phyloP scores from a whole-genome alignment of 2,797 vertebrate genomes.

The Meda fulgida region DNA sequence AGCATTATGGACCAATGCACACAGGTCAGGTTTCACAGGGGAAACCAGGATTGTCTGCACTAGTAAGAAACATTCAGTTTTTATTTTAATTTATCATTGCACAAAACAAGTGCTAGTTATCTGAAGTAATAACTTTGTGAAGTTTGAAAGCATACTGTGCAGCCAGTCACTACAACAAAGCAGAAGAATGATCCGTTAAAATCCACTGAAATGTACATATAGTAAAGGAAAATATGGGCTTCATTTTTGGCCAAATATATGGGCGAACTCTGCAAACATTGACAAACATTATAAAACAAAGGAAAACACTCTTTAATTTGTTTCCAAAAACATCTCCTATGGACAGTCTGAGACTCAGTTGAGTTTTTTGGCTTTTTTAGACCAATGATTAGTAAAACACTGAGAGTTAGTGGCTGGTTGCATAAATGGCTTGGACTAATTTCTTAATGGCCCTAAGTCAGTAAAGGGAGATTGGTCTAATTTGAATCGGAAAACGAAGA shows the following conservation, averaged over 20 bases:
- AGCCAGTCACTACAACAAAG: not conserved
- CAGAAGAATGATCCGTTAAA: not conserved
- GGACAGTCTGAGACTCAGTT: not conserved
- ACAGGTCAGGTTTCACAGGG: constrained; percentile 72
- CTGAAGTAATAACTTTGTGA: not conserved
- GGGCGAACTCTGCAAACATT: not conserved
- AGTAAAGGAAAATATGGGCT: not conserved
- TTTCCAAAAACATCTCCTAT: not conserved
- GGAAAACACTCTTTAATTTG: not conserved
- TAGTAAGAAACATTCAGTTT: constrained; percentile 12
- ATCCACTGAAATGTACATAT: not conserved
- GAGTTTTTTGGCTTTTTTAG: not conserved
- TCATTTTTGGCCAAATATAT: not conserved
- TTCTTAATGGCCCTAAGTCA: not conserved
- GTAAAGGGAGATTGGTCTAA: not conserved
- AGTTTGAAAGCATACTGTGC: not conserved
- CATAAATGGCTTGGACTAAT: not conserved
- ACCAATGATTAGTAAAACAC: not conserved
- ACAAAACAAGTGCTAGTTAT: not conserved
- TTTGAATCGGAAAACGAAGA: not conserved
- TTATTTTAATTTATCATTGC: constrained; percentile 43
- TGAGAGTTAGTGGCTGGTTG: not conserved
- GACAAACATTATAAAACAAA: not conserved
- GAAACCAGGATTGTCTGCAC: constrained; percentile 52
- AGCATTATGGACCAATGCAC: constrained; percentile 63